Conservation (phyloP, 2,113 vertebrate species). For the Hassar affinis region DNA sequence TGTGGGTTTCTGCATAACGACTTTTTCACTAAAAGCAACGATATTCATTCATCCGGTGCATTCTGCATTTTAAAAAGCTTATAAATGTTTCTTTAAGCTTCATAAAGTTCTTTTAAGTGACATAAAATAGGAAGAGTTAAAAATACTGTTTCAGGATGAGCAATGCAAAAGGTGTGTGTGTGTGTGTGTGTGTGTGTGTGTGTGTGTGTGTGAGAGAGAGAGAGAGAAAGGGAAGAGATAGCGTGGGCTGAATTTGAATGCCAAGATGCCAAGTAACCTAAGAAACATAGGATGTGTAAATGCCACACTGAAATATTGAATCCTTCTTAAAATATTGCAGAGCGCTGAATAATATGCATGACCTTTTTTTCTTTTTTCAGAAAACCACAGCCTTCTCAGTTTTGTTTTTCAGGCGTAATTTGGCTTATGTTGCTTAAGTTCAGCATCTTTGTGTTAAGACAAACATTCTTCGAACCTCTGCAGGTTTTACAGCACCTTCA, state of each 20-base stretch:
- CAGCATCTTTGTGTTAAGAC: conserved; percentile 47
- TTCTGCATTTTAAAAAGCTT: neutral
- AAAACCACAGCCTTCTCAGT: conserved; percentile 90
- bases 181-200: conserved; percentile 32
- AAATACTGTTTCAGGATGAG: conserved; percentile 37
- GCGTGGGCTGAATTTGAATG: conserved; percentile 66
- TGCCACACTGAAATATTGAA: conserved; percentile 62
- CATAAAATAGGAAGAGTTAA: conserved; percentile 27
- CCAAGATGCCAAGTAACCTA: conserved; percentile 61
- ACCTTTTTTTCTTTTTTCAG: conserved; percentile 69
- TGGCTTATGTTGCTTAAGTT: conserved; percentile 52
- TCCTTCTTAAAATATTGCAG: conserved; percentile 54
- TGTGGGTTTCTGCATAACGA: neutral
- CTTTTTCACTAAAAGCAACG: neutral
- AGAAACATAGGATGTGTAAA: conserved; percentile 64
- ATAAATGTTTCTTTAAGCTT: neutral
- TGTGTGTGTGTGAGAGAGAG: neutral
- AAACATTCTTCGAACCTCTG: conserved; percentile 44
- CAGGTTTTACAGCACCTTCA: neutral
- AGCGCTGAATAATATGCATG: conserved; percentile 71
- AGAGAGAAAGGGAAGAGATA: conserved; percentile 35
- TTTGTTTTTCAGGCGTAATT: conserved; percentile 81
- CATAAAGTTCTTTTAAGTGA: neutral
- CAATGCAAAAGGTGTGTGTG: conserved; percentile 21
- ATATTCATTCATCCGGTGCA: neutral